Evolutionary conservation across 2,113 vertebrate genomes (phyloP).

Genomic region (Tapirus terrestris): DNA sequence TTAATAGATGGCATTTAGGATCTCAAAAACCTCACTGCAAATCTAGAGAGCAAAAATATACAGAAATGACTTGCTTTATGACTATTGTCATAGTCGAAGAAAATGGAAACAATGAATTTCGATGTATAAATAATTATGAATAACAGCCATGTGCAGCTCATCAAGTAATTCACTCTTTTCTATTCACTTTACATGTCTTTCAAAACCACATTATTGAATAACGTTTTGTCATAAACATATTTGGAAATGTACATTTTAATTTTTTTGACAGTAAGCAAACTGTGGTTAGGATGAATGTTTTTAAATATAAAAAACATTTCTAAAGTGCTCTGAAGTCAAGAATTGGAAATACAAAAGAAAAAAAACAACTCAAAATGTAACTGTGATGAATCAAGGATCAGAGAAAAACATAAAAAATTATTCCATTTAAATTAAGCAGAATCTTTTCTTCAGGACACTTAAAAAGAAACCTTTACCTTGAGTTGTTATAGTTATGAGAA

Average conservation of each 20-base stretch:
- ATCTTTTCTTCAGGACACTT: not conserved
- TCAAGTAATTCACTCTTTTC: not conserved
- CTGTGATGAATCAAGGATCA: not conserved
- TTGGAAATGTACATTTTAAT: not conserved
- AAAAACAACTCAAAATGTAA: not conserved
- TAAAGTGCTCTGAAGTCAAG: constrained; percentile 32
- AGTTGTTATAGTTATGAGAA: not conserved
- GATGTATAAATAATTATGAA: not conserved
- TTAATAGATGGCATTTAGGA: constrained; percentile 4
- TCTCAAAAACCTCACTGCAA: not conserved
- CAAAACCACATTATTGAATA: not conserved
- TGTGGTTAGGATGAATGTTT: constrained; percentile 13
- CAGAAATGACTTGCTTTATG: not conserved
- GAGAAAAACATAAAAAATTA: not conserved
- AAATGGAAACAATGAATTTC: constrained; percentile 12
- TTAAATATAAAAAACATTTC: not conserved
- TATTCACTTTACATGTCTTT: not conserved
- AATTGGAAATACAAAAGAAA: constrained; percentile 25
- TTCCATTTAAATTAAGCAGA: not conserved
- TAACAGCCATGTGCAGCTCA: not conserved
- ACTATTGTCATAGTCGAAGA: not conserved
- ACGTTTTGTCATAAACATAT: not conserved
- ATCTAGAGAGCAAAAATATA: not conserved
- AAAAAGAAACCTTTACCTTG: not conserved
- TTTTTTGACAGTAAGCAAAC: constrained; percentile 21